Evolutionary conservation across 1,140 invertebrate genomes (phyloP), one percentile per base, ranked within the genome.

Genomic region (Drosophila orosa): DNA sequence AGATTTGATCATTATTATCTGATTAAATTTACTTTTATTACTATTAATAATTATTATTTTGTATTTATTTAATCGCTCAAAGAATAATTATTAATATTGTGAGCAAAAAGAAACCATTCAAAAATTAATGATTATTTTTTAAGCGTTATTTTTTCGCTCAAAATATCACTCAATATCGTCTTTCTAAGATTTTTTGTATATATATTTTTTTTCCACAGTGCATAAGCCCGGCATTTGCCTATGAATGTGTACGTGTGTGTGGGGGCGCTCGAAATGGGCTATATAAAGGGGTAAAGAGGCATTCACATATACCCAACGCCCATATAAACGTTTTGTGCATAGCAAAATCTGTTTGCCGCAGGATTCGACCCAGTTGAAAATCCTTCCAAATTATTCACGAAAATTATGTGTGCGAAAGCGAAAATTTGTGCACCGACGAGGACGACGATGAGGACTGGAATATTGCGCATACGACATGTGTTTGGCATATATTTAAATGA

Each of bases 401-500:
- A 78, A 82, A 83, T 87, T 79, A 87, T 87, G 66, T 82, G 69
- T 87, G 78, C 75, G 69, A 82, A 87, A 76, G 83, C 79, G 82
- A 86, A 87, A 83, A 85, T 86, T 86, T 74, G 56, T 63, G 74
- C 76, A 66, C 19, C 50, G 19, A 15, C 4, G n/a, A 7, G 9
- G 10, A 22, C 40, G 33, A 35, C 13, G 48, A 40, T 22, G 60
- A 45, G 22, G 44, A 62, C 40, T 50, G 50, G 50, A 33, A 73
- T 75, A 77, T 72, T 73, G 74, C 69, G 83, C 72, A 80, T 85
- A 78, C 77, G 81, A 62, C 58, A 48, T 54, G 62, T 84, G 68
- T 82, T 69, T 69, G 65, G 55, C 57, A 71, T 60, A 71, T 60
- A 84, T 61, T 76, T 54, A 83, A 78, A 67, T 82, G 31, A 31